phyloP scores from a whole-genome alignment of 2,113 vertebrate species.

The Bufo bufo region DNA sequence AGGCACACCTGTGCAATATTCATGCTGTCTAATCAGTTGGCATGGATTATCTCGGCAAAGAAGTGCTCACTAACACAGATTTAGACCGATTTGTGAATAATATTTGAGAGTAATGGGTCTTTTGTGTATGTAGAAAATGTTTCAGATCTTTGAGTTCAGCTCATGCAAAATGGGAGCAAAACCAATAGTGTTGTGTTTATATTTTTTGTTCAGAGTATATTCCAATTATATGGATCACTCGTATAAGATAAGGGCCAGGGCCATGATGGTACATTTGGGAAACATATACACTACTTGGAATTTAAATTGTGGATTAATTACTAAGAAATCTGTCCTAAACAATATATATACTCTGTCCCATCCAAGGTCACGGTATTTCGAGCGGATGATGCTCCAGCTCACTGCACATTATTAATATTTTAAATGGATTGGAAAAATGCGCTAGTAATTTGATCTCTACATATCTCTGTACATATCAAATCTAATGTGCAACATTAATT shows the following conservation, averaged over 20 bases:
- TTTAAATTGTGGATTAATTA: neutral
- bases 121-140: no score
- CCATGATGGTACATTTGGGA: neutral
- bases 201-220: no score
- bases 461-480: neutral
- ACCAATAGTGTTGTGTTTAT: no score
- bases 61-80: no score
- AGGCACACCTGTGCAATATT: no score
- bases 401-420: neutral
- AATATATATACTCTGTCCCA: neutral
- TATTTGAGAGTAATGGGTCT: no score
- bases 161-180: no score
- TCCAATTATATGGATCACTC: neutral
- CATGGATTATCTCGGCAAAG: no score
- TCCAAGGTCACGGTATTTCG: neutral
- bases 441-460: neutral
- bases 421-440: neutral
- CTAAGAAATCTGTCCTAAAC: neutral
- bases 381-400: neutral
- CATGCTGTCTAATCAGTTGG: no score
- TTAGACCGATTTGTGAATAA: no score
- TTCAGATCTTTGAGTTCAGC: no score
- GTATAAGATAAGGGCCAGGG: no score
- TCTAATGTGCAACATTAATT: slow-evolving; percentile 2
- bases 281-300: neutral